phyloP scores from a whole-genome alignment of 2,797 vertebrate genomes.

The Sebastes nivosus region DNA sequence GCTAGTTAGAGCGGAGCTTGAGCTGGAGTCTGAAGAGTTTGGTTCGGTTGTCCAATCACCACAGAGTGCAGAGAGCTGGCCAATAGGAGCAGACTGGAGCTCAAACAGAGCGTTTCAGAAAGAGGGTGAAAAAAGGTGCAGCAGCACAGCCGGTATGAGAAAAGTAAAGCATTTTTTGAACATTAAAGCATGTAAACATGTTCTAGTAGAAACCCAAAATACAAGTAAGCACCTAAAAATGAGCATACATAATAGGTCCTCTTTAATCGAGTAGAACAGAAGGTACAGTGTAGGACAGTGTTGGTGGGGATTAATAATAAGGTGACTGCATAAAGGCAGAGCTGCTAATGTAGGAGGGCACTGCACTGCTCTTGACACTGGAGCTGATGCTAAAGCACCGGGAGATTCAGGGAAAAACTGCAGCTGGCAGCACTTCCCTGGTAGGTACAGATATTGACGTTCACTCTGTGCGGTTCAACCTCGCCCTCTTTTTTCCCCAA shows the following conservation, averaged over 20 bases:
- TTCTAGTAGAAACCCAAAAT: too few species aligned
- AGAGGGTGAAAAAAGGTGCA: too few species aligned
- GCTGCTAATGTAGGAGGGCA: background rate
- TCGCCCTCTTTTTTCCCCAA: constrained; percentile 4
- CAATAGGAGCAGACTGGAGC: too few species aligned
- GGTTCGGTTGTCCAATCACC: too few species aligned
- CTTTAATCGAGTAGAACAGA: background rate
- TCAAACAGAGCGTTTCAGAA: too few species aligned
- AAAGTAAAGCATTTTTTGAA: too few species aligned
- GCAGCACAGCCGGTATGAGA: too few species aligned
- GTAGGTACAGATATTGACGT: constrained; percentile 39
- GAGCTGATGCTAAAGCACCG: background rate
- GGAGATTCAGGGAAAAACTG: background rate
- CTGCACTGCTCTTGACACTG: constrained; percentile 3
- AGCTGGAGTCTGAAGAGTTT: too few species aligned
- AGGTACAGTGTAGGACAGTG: background rate
- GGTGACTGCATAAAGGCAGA: background rate
- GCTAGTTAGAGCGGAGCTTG: too few species aligned
- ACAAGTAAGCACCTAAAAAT: too few species aligned
- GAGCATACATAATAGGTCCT: background rate
- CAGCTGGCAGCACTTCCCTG: constrained; percentile 32
- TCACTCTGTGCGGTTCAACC: constrained; percentile 32
- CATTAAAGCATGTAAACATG: too few species aligned
- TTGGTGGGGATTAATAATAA: constrained; percentile 4
- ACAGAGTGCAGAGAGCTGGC: too few species aligned